Evolutionary conservation across 1,140 invertebrate species (phyloP).

Genomic region (Heterodera schachtii): DNA sequence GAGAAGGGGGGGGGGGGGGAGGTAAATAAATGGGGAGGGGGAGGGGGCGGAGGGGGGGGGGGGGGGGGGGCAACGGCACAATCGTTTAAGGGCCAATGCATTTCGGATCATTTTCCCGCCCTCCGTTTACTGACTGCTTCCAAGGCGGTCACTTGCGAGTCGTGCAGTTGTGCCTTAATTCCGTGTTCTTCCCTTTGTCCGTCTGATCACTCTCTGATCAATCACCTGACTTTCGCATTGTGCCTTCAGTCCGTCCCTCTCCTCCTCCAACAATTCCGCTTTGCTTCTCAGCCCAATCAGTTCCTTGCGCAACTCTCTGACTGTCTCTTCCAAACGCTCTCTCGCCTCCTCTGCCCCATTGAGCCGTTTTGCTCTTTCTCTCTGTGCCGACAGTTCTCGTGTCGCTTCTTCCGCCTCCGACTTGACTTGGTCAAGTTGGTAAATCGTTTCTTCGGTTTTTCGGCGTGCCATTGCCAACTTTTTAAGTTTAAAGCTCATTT

Average conservation of each 20-base stretch:
- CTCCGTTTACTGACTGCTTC: slow-evolving; percentile 51
- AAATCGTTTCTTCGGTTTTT: slow-evolving; percentile 54
- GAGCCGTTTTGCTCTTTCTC: slow-evolving; percentile 49
- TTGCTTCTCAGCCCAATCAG: slow-evolving; percentile 57
- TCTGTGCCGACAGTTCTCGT: slow-evolving; percentile 39
- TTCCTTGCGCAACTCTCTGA: slow-evolving; percentile 59
- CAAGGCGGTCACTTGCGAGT: slow-evolving; percentile 61
- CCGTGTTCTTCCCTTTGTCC: neutral
- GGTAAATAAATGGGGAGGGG: neutral
- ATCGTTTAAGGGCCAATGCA: too few relatives aligned
- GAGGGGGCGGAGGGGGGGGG: neutral
- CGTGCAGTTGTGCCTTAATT: slow-evolving; percentile 51
- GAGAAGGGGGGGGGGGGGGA: neutral
- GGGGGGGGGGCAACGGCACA: too few relatives aligned
- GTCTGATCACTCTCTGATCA: neutral
- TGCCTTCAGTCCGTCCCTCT: slow-evolving; percentile 58
- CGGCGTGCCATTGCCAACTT: slow-evolving; percentile 53
- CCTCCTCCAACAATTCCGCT: slow-evolving; percentile 63
- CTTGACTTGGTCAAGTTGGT: slow-evolving; percentile 31
- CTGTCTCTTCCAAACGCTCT: slow-evolving; percentile 50
- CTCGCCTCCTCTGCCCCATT: slow-evolving; percentile 55
- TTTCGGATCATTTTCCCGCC: too few relatives aligned
- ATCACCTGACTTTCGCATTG: slow-evolving; percentile 60
- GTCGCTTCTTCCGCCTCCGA: slow-evolving; percentile 30
- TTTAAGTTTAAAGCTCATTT: slow-evolving; percentile 31